Conservation (phyloP, 2,797 vertebrate species). For the Aratinga solstitialis region DNA sequence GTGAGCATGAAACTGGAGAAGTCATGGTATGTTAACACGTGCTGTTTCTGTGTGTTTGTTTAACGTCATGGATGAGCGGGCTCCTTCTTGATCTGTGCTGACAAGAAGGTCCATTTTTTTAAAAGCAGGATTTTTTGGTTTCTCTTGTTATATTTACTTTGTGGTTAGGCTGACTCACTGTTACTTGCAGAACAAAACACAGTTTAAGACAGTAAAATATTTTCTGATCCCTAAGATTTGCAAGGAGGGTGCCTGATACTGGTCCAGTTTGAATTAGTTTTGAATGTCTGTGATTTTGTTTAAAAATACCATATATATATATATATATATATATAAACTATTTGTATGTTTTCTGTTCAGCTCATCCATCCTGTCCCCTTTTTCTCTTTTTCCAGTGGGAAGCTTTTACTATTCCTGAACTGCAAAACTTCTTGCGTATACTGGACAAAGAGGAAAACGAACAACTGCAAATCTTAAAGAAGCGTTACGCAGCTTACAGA, state of each 20-base stretch:
- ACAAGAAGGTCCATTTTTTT: background rate
- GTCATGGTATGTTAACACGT: slow-evolving; percentile 78
- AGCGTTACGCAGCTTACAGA: slow-evolving; percentile 85
- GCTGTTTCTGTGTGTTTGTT: background rate
- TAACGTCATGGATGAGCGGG: background rate
- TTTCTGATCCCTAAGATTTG: background rate
- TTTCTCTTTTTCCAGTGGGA: slow-evolving; percentile 85
- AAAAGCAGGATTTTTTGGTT: background rate
- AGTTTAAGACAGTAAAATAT: background rate
- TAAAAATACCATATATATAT: background rate
- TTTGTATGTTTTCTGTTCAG: background rate
- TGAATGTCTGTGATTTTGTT: background rate
- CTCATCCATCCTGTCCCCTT: background rate
- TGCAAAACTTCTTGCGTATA: slow-evolving; percentile 94
- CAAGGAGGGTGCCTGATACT: background rate
- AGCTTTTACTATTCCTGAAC: slow-evolving; percentile 94
- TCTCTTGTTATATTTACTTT: background rate
- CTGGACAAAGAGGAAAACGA: slow-evolving; percentile 94
- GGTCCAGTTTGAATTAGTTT: background rate
- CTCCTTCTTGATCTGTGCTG: background rate
- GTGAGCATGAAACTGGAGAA: slow-evolving; percentile 95
- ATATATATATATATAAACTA: background rate
- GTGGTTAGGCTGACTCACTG: background rate
- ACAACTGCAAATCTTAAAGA: slow-evolving; percentile 82
- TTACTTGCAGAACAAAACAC: background rate